These are phyloP conservation scores for Trachelus iudaicus DNA, from an alignment of 2,888 invertebrate species.

Conservation along the genomic window DNA sequence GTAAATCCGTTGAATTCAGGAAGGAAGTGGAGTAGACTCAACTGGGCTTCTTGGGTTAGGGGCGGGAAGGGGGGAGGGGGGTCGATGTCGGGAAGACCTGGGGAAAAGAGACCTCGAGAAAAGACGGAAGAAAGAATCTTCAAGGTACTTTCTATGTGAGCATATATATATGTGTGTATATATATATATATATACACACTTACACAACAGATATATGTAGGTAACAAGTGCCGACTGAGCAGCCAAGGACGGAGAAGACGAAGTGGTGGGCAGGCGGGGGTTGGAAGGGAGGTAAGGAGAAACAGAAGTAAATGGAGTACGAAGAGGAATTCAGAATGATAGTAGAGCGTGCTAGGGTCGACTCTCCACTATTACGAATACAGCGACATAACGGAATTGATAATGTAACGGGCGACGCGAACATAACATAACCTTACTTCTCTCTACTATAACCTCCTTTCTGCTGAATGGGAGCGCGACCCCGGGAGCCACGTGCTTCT, in stretches of 20 bases:
- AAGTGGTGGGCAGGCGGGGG: conserved; percentile 25
- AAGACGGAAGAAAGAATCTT: conserved; percentile 10
- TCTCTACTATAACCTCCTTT: conserved; percentile 48
- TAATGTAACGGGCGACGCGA: conserved; percentile 61
- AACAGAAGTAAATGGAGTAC: conserved; percentile 23
- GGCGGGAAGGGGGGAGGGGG: conserved; percentile 11
- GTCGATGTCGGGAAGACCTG: conserved; percentile 21
- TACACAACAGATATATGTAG: not conserved
- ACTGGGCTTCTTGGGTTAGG: conserved; percentile 35
- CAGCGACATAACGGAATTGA: conserved; percentile 63
- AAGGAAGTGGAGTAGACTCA: conserved; percentile 30
- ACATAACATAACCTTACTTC: conserved; percentile 43
- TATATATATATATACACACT: not conserved
- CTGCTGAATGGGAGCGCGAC: conserved; percentile 54
- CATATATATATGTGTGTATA: not conserved
- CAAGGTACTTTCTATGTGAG: not conserved
- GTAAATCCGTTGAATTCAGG: conserved; percentile 53
- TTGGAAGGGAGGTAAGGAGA: conserved; percentile 31
- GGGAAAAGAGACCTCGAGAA: conserved; percentile 13
- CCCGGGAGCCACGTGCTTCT: conserved; percentile 36
- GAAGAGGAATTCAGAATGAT: conserved; percentile 51
- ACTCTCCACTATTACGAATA: conserved; percentile 59
- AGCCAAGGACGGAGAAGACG: conserved; percentile 6
- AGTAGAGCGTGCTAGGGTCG: conserved; percentile 29
- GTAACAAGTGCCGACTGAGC: not conserved